Evolutionary conservation across 1,140 invertebrate species (phyloP), one percentile per base, ranked within the genome.

Genomic region (Melanaphis sacchari): DNA sequence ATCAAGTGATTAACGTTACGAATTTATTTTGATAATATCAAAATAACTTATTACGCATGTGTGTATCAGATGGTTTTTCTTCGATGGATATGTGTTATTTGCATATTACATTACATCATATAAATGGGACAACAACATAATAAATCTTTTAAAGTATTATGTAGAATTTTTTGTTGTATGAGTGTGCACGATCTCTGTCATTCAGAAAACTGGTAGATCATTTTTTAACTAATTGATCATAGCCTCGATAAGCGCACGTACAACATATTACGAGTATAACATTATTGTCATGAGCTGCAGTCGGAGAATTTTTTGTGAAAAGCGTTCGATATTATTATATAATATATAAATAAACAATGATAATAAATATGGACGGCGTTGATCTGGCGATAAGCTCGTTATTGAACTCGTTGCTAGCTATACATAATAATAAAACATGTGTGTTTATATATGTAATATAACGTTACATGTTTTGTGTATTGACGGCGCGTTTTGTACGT

Each of bases 401-500:
- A 40, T 40, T 40, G 38, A 24, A 40, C 82, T 84, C 82, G 82
- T 84, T 41, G 38, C 82, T 40, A 84, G 38, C 40, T 40, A 84
- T 84, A 40, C 76, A 84, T 84, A 84, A 41, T 41, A 84, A 84
- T 41, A 84, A 40, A 26, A 84, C 59, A 76, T n/a, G 59, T 76
- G n/a, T 59, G 0, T 59, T 0, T 59, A 59, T 76, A n/a, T 66
- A 31, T 59, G 15, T n/a, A n/a, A 49, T 66, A 66, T 76, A 76
- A 41, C 6, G 40, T 26, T 84, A 76, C 59, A 76, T 84, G 38
- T 41, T 40, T 84, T 40, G 24, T 84, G 38, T 84, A 84, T 84
- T 40, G 24, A 84, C 36, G 82, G 38, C 24, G 82, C 82, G 82
- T 84, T 84, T 84, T 84, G 82, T 84, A 84, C 82, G 82, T 84